These are phyloP conservation scores for Phalacrocorax carbo DNA, from an alignment of 2,113 vertebrate species.

Conservation along the genomic window DNA sequence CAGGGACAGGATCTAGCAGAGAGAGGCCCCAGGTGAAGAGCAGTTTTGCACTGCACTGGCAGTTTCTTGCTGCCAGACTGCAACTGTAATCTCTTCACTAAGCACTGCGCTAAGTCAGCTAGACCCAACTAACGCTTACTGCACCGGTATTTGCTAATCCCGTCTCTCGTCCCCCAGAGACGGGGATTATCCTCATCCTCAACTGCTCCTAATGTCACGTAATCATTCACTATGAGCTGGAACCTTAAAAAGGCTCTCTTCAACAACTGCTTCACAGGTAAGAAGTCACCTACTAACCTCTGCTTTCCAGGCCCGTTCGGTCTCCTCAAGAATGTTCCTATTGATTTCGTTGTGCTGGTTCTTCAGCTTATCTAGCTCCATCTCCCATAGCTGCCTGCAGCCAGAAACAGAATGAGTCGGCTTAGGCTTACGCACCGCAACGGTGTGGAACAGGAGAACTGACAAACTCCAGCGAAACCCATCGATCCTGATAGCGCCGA, in stretches of 20 bases:
- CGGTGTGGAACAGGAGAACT: not conserved
- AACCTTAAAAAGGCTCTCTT: too few species aligned
- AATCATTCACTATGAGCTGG: fast-evolving
- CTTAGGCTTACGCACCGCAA: not conserved
- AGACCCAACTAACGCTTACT: fast-evolving
- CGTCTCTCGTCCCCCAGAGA: not conserved
- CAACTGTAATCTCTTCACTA: fast-evolving
- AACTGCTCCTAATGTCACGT: not conserved
- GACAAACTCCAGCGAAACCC: not conserved
- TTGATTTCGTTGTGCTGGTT: conserved; percentile 79
- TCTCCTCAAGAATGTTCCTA: conserved; percentile 77
- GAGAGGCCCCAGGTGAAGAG: not conserved
- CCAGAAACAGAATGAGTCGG: not conserved
- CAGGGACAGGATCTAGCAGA: conserved; percentile 77
- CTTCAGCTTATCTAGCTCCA: conserved; percentile 81
- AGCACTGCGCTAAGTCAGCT: fast-evolving
- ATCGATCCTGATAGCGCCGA: fast-evolving
- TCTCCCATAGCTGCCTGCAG: conserved; percentile 80
- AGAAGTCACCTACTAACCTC: conserved; percentile 67
- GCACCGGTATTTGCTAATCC: not conserved
- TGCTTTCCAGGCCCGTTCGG: conserved; percentile 76
- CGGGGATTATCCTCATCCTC: not conserved
- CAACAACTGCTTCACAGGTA: fast-evolving
- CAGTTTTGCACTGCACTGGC: not conserved
- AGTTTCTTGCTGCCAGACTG: not conserved